Evolutionary conservation across 1,140 invertebrate species (phyloP).

Genomic region (Helicoverpa zea): DNA sequence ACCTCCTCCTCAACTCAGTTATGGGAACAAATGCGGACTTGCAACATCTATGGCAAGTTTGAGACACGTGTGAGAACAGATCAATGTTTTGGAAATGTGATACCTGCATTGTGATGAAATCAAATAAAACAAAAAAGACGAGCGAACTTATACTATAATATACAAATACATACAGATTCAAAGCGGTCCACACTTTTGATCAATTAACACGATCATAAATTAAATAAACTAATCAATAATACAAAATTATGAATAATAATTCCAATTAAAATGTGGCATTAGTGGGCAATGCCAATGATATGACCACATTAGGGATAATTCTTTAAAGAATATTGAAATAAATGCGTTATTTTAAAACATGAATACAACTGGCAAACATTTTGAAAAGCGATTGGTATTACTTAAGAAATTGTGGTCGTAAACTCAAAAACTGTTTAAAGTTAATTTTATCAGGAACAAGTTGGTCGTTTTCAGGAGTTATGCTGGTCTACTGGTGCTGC

Average conservation of each 20-base stretch:
- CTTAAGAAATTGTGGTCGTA: not conserved
- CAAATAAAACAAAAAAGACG: constrained; percentile 6
- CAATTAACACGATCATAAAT: constrained; percentile 10
- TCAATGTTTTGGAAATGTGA: not conserved
- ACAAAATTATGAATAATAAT: constrained; percentile 10
- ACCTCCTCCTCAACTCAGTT: too few species aligned
- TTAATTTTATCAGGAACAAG: not conserved
- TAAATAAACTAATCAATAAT: constrained; percentile 32
- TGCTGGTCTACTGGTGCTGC: not conserved
- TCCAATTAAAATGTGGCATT: not conserved
- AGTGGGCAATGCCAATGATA: constrained; percentile 20
- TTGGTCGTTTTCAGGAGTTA: not conserved
- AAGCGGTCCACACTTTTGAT: constrained; percentile 32
- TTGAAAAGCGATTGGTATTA: not conserved
- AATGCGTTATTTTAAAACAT: not conserved
- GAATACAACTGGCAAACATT: not conserved
- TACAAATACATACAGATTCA: constrained; percentile 34
- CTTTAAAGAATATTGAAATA: not conserved
- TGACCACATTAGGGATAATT: not conserved
- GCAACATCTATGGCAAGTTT: too few species aligned
- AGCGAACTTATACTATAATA: constrained; percentile 38
- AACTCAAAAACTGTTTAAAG: not conserved
- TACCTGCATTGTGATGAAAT: not conserved
- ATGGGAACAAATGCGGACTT: too few species aligned
- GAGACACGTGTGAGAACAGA: too few species aligned